Evolutionary conservation across 37 sponge, comb jelly and placozoan genomes (phyloP), one percentile per base, ranked within the genome.

Genomic region (Diacarnus erythraeanus): DNA sequence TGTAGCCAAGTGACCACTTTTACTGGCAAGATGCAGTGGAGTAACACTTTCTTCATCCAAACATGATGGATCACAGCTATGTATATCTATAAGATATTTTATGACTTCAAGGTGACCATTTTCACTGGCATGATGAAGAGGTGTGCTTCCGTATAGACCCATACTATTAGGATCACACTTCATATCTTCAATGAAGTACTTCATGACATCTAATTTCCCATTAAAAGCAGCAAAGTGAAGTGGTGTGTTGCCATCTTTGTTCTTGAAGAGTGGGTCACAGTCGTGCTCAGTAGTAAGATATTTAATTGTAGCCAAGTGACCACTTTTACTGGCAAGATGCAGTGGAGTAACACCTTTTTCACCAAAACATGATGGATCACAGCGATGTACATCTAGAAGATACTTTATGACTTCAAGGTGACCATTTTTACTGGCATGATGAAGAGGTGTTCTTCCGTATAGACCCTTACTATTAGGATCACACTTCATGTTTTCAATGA

Each of bases 51-150:
- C 26, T 20, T 27, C 4, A 27, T 66, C 36, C 25, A 38, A 20
- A 38, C 15, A 25, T 15, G 17, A 1, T 71, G 72, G 72, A 20
- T 39, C 38, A 38, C 72, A 71, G 25, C 40, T 1, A 38, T 4
- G 39, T 6, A 38, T 43, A 39, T 71, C 20, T 1, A 71, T 2
- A 25, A 74, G 36, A 51, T 74, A 74, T 2, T 74, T 1, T 25
- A 54, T 51, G 10, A 74, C 36, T 5, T 47, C 35, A 23, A 4
- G 10, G 10, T 74, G 74, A 18, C 58, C 34, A 26, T 74, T 25
- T 51, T 43, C 20, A 74, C 54, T 26, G 54, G 74, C 74, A 74
- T 27, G 57, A 12, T 74, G 74, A 54, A 74, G 57, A 51, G 74
- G 74, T 21, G 74, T 74, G 10, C 21, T 27, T 57, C 57, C 74